phyloP scores from a whole-genome alignment of 1,140 invertebrate genomes.

The Caligus rogercresseyi region DNA sequence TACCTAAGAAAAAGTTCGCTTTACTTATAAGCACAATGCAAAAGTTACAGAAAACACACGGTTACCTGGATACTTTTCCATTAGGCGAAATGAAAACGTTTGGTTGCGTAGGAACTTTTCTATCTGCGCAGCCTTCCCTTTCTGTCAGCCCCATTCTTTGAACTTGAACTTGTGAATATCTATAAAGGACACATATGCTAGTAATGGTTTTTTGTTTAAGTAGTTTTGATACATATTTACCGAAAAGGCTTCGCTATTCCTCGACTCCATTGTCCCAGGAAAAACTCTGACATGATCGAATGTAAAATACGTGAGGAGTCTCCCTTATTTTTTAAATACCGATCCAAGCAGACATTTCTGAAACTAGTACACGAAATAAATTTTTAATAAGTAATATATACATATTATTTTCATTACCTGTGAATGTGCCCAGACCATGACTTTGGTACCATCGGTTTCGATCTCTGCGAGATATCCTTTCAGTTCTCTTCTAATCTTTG shows the following conservation, averaged over 20 bases:
- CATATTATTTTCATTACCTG: background rate
- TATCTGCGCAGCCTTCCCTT: conserved; percentile 77
- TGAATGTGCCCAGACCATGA: conserved; percentile 17
- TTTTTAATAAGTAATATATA: background rate
- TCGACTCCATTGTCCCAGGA: conserved; percentile 11
- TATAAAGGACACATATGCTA: background rate
- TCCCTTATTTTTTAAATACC: conserved; percentile 1
- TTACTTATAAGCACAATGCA: background rate
- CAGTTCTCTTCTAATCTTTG: conserved; percentile 12
- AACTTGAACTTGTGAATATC: conserved; percentile 15
- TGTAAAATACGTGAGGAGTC: background rate
- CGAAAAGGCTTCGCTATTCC: conserved; percentile 12
- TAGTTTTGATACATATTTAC: background rate
- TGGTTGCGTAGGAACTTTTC: conserved; percentile 88
- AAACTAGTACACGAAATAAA: background rate
- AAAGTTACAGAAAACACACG: background rate
- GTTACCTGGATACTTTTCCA: conserved; percentile 49
- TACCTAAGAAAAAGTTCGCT: conserved; percentile 4
- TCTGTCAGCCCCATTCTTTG: conserved; percentile 39
- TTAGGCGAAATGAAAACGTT: conserved; percentile 78
- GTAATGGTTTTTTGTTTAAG: background rate
- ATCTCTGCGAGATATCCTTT: conserved; percentile 7
- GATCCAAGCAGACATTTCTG: background rate
- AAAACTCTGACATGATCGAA: conserved; percentile 7
- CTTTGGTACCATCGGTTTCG: conserved; percentile 9